phyloP scores from a whole-genome alignment of 2,113 vertebrate species.

The Empidonax alnorum region DNA sequence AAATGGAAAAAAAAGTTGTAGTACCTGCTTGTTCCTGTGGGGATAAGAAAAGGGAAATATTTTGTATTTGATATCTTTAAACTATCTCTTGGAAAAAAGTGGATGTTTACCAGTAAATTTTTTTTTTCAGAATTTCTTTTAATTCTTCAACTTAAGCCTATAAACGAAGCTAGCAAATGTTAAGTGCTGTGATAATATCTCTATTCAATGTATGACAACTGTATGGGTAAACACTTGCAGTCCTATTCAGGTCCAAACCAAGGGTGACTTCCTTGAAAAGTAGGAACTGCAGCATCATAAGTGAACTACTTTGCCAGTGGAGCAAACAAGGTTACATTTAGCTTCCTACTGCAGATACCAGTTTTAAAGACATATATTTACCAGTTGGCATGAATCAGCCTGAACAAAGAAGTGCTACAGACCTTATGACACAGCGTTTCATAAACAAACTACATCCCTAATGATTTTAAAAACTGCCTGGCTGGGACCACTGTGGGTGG shows the following conservation, averaged over 20 bases:
- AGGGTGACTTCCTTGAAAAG: background rate
- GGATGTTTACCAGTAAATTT: background rate
- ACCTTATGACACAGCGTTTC: background rate
- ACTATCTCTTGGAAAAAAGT: background rate
- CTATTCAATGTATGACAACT: fast-evolving
- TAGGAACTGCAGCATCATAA: background rate
- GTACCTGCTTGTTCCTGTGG: background rate
- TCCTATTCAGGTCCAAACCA: background rate
- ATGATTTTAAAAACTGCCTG: background rate
- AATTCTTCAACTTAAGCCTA: background rate
- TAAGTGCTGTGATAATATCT: background rate
- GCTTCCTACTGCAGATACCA: background rate
- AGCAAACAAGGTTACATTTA: background rate
- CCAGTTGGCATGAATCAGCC: background rate
- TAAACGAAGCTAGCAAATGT: background rate
- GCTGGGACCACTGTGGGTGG: background rate
- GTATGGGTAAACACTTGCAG: background rate
- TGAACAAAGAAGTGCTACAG: background rate
- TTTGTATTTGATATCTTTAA: background rate
- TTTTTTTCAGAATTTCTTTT: background rate
- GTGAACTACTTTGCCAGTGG: background rate
- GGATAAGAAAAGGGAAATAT: background rate
- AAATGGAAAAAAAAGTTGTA: background rate
- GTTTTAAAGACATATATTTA: background rate
- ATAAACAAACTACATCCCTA: background rate